Evolutionary conservation across 1,140 invertebrate species (phyloP).

Genomic region (Drosophila baimaii): DNA sequence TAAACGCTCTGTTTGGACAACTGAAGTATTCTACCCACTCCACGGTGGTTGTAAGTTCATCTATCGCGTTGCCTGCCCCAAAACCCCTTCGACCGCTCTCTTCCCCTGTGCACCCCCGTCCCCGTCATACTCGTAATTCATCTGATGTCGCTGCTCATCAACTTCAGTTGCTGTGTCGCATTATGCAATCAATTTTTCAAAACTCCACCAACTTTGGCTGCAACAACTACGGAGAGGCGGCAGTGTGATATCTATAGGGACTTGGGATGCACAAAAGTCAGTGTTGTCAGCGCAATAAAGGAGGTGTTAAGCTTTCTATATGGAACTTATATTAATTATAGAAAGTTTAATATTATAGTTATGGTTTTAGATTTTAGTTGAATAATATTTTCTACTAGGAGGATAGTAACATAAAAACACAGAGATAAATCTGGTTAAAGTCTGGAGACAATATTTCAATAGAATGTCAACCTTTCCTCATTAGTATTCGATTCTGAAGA

Average conservation of each 20-base stretch:
- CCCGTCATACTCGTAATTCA: constrained; percentile 20
- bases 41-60: constrained; percentile 35
- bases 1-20: constrained; percentile 11
- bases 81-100: not conserved
- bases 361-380: not conserved
- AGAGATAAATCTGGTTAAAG: too few species aligned
- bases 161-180: constrained; percentile 65
- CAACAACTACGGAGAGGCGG: constrained; percentile 1
- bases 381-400: not conserved
- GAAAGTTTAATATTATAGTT: not conserved
- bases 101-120: not conserved
- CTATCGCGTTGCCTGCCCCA: constrained; percentile 14
- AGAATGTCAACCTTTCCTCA: too few species aligned
- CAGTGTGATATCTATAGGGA: constrained; percentile 3
- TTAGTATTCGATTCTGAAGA: too few species aligned
- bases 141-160: constrained; percentile 55
- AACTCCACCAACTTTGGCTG: constrained; percentile 34
- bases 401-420: too few species aligned
- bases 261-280: not conserved
- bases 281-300: constrained; percentile 5
- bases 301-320: not conserved
- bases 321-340: not conserved
- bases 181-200: constrained; percentile 71
- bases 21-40: constrained; percentile 8
- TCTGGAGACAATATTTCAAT: too few species aligned